A percentile compares a stretch with the other conserved stretches of the same genome.
phyloP scores from a whole-genome alignment of 2,888 invertebrate genomes.

The Andrena praecox region DNA sequence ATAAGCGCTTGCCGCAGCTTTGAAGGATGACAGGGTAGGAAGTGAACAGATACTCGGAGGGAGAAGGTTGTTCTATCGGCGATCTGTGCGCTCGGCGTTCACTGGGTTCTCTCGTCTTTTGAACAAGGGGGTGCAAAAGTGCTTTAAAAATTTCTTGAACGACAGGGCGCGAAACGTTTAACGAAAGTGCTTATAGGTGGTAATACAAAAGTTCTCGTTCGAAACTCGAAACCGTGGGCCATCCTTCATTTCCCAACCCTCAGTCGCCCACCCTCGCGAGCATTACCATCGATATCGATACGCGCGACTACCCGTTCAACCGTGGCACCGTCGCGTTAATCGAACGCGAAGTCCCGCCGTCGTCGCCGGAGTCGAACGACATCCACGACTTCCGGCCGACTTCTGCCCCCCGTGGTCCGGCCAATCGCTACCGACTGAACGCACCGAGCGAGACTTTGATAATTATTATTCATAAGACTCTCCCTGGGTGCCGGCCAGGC shows the following conservation, averaged over 20 bases:
- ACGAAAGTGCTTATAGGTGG: no score
- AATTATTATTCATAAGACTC: constrained; percentile 85
- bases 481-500: constrained; percentile 80
- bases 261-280: not conserved
- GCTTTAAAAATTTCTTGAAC: no score
- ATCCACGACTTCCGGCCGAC: constrained; percentile 38
- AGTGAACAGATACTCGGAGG: no score
- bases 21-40: no score
- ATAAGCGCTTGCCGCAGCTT: no score
- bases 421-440: constrained; percentile 30
- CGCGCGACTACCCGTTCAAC: not conserved
- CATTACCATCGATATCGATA: constrained; percentile 14
- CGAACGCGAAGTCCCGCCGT: constrained; percentile 43
- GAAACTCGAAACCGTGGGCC: no score
- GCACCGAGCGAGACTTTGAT: constrained; percentile 73
- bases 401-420: constrained; percentile 1
- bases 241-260: not conserved
- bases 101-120: not conserved
- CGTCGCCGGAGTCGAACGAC: constrained; percentile 9
- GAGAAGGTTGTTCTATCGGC: constrained; percentile 11
- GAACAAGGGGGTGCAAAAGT: not conserved
- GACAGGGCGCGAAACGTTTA: no score
- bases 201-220: no score
- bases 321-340: constrained; percentile 38
- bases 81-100: constrained; percentile 6